Evolutionary conservation across 2,113 vertebrate species (phyloP), one percentile per base, ranked within the genome.

Genomic region (Cariama cristata): DNA sequence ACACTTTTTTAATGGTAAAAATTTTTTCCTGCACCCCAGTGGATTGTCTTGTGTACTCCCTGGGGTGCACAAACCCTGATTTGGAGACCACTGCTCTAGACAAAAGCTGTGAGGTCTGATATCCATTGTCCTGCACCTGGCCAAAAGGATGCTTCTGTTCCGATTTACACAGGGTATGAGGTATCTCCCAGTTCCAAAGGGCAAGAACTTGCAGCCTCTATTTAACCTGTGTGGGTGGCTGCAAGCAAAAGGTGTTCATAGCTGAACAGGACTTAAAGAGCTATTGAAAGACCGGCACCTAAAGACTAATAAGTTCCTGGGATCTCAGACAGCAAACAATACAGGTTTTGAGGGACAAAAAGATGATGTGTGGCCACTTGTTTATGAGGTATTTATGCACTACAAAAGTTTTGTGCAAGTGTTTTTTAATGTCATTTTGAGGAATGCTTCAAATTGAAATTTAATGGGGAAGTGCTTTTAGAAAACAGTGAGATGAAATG

Each of bases 111-210:
- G 33, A 74, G 35, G 18, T 88, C 30, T 23, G 27, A 64, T 38
- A 79, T 14, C 15, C 17, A 2, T 5, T 88, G 55, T 47, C 23
- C 49, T 0, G 0, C 56, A 64, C 3, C 12, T 1, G 8, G 32
- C 6, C 35, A 56, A 67, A 71, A 75, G 24, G 32, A 72, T 35
- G 32, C 2, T 44, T 73, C 38, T 52, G 24, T 64, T 52, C 49
- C n/a, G 35, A 73, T 56, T 81, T 49, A 53, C 24, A 60, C 8
- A 53, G 33, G 15, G 14, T 77, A 44, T 19, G 22, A 79, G 2
- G 2, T 72, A 44, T 32, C 12, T 40, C 11, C 59, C 55, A 3
- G 2, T n/a, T 68, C 14, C 56, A 76, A 53, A 40, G 33, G 38
- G 67, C 28, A 42, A 32, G 38, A 47, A n/a, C 6, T 3, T n/a